phyloP scores from a whole-genome alignment of 2,113 vertebrate species.

The Rhabdornis inornatus region DNA sequence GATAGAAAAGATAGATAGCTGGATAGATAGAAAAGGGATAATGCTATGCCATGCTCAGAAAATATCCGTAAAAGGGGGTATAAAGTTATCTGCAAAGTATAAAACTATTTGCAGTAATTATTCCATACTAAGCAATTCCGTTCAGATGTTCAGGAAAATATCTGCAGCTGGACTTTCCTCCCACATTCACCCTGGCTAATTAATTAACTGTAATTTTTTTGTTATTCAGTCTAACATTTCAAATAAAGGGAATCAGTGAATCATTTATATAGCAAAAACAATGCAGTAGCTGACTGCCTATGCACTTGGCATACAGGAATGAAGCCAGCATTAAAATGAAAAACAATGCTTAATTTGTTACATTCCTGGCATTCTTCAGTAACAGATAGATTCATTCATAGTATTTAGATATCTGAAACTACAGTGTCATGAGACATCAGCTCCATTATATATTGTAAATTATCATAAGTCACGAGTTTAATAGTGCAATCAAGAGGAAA shows the following conservation, averaged over 20 bases:
- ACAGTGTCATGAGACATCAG: neutral
- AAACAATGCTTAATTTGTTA: slow-evolving; percentile 27
- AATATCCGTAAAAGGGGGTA: neutral
- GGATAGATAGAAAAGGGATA: neutral
- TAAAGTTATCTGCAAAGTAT: neutral
- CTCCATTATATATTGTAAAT: slow-evolving; percentile 37
- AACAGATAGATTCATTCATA: slow-evolving; percentile 53
- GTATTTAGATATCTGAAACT: neutral
- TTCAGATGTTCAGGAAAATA: neutral
- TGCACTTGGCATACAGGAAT: neutral
- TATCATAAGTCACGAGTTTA: neutral
- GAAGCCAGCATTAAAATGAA: slow-evolving; percentile 11
- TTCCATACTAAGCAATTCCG: neutral
- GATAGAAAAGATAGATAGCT: no score
- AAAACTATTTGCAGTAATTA: neutral
- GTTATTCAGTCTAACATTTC: neutral
- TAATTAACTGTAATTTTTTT: neutral
- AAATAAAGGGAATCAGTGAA: neutral
- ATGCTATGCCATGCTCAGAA: neutral
- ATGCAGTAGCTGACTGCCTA: neutral
- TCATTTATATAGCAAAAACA: neutral
- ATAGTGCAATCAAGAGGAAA: neutral
- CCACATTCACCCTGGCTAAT: neutral
- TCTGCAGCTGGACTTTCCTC: neutral
- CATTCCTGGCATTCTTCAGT: neutral